These are phyloP conservation scores for Digitonthophagus gazella DNA, from an alignment of 2,888 invertebrate genomes.

Conservation along the genomic window DNA sequence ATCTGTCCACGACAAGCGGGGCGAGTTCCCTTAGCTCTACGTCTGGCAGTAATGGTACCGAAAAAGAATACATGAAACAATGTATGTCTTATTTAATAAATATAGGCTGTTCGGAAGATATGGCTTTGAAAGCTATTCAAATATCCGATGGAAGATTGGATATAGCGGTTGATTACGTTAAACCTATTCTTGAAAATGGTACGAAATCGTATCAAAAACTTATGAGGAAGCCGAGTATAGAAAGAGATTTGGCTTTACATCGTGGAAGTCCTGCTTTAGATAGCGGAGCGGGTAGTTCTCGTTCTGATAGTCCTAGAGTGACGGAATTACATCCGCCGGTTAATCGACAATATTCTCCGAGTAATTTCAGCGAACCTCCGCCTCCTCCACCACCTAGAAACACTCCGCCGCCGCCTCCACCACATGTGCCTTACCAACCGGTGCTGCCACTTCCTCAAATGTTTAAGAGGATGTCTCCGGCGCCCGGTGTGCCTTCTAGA, in stretches of 20 bases:
- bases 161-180: conserved; percentile 66
- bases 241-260: conserved; percentile 73
- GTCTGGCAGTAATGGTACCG: conserved; percentile 53
- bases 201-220: conserved; percentile 61
- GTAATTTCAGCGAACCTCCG: conserved; percentile 55
- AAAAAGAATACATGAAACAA: conserved; percentile 65
- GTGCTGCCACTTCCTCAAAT: conserved; percentile 64
- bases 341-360: conserved; percentile 71
- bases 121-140: conserved; percentile 67
- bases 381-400: conserved; percentile 57
- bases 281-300: conserved; percentile 83
- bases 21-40: conserved; percentile 61
- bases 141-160: conserved; percentile 69
- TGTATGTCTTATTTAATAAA: conserved; percentile 65
- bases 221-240: conserved; percentile 84
- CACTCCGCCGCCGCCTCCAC: conserved; percentile 68
- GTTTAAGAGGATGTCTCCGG: conserved; percentile 75
- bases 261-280: conserved; percentile 85
- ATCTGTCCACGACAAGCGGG: conserved; percentile 61
- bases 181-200: conserved; percentile 61
- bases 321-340: conserved; percentile 65
- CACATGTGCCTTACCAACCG: conserved; percentile 55
- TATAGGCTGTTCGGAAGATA: conserved; percentile 77
- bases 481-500: conserved; percentile 65
- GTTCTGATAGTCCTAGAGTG: conserved; percentile 84